phyloP scores from a whole-genome alignment of 1,140 invertebrate genomes.

The Delia radicum region DNA sequence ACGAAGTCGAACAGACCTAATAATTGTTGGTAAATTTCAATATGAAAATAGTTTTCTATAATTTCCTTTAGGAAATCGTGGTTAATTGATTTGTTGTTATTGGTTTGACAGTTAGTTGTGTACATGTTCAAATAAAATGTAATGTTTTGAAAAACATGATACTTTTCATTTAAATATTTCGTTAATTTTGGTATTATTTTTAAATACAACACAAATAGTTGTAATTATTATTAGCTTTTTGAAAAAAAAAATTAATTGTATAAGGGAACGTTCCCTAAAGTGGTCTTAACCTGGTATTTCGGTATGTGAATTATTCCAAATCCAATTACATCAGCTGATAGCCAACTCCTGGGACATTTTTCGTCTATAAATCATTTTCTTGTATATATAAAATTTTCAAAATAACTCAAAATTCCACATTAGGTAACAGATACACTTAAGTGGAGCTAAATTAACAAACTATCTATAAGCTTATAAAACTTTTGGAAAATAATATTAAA shows the following conservation, averaged over 20 bases:
- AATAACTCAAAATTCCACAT: no score
- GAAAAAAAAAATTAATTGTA: not conserved
- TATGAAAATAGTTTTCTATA: not conserved
- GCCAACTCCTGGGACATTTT: no score
- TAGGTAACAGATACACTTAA: no score
- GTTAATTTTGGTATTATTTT: not conserved
- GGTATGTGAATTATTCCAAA: no score
- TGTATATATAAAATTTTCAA: no score
- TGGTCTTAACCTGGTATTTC: no score
- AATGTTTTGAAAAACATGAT: not conserved
- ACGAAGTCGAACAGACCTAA: no score
- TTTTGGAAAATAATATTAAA: no score
- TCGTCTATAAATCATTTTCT: no score
- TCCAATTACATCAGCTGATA: no score
- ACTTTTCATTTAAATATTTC: not conserved
- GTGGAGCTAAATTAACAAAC: no score
- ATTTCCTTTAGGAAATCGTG: not conserved
- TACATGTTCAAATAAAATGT: not conserved
- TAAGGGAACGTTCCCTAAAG: not conserved
- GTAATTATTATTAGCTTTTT: not conserved
- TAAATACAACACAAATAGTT: not conserved
- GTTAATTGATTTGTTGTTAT: slow-evolving; percentile 13
- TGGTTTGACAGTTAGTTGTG: slow-evolving; percentile 4
- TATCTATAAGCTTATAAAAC: no score
- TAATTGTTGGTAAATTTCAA: not conserved